Base-by-base conservation (phyloP, 2,113 vertebrate species). In the Chamaetylas fuelleborni region DNA sequence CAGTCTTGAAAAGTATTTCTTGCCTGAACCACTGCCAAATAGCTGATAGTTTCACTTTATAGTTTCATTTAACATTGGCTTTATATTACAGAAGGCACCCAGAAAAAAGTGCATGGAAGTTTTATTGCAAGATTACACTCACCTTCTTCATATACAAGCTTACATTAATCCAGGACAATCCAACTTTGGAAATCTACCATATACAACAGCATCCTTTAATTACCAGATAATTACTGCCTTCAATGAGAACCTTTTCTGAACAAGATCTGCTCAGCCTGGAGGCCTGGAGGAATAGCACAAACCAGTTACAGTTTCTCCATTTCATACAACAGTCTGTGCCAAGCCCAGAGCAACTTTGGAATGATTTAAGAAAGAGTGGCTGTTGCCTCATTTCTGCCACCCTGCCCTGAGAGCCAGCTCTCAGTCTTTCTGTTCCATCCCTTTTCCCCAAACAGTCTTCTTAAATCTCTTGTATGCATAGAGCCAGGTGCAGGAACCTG, bases 171-270 rank as follows among this genome's bases (percentile, higher is more conserved):
- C 71, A 88, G 69, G 51, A 88, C 81, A 74, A 88, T 80, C 71
- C 87, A 31, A 11, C 28, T 94, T 94, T 95, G 92, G 91, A 96
- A 94, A 92, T 78, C 79, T 88, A 93, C 92, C 79, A 74, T 48
- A 77, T 90, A 76, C 67, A 94, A 62, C 64, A 92, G 60, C 81
- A 87, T 61, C 58, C 69, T 86, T 94, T 94, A 95, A 96, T 96
- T 96, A 95, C 40, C 60, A 92, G 67, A 29, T 94, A 96, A 96
- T 90, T 95, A 83, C 64, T 83, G 72, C 85, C 76, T 96, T 92
- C 64, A 51, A 18, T 0, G 0, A 88, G 67, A 97, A 62, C 36
- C 11, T 93, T 86, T 96, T 95, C 85, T 90, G 93, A 88, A 54
- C 65, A 85, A 88, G 90, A 92, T 70, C 93, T 86, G 56, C 79